Conservation (phyloP, 2,888 invertebrate species). For the Drosophila borborema region DNA sequence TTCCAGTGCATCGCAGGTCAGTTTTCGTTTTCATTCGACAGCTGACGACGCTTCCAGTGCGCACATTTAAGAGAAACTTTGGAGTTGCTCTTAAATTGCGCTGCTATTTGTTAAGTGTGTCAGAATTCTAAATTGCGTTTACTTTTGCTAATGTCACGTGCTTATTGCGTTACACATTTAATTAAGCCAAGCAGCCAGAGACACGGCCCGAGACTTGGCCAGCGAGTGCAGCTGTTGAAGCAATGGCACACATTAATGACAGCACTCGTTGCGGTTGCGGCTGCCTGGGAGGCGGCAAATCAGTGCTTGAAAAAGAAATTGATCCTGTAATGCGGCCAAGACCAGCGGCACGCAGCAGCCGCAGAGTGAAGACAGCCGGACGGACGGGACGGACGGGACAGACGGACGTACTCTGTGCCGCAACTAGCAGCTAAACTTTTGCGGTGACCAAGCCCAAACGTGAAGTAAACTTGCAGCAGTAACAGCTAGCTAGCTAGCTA, state of each 20-base stretch:
- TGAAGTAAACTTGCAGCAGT: constrained; percentile 59
- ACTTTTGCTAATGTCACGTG: constrained; percentile 67
- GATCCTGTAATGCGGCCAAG: constrained; percentile 56
- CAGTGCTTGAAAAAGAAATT: constrained; percentile 59
- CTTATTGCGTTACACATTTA: constrained; percentile 61
- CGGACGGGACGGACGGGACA: background rate
- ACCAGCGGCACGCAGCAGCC: constrained; percentile 36
- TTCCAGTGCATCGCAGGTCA: constrained; percentile 63
- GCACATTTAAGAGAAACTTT: constrained; percentile 19
- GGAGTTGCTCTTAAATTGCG: constrained; percentile 26
- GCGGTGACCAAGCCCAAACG: constrained; percentile 64
- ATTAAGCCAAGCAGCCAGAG: constrained; percentile 40
- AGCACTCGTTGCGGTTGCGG: constrained; percentile 22
- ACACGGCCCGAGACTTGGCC: background rate
- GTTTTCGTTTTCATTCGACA: constrained; percentile 55
- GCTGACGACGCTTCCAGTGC: constrained; percentile 61
- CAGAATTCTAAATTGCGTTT: constrained; percentile 65
- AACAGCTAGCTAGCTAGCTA: background rate
- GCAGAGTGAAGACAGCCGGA: background rate
- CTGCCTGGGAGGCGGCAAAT: constrained; percentile 42
- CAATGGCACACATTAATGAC: constrained; percentile 37
- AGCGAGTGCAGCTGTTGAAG: background rate
- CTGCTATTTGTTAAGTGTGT: constrained; percentile 40
- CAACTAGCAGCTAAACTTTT: constrained; percentile 73
- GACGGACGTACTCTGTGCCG: constrained; percentile 12